Conservation (phyloP, 2,113 vertebrate species). For the Vidua chalybeata region DNA sequence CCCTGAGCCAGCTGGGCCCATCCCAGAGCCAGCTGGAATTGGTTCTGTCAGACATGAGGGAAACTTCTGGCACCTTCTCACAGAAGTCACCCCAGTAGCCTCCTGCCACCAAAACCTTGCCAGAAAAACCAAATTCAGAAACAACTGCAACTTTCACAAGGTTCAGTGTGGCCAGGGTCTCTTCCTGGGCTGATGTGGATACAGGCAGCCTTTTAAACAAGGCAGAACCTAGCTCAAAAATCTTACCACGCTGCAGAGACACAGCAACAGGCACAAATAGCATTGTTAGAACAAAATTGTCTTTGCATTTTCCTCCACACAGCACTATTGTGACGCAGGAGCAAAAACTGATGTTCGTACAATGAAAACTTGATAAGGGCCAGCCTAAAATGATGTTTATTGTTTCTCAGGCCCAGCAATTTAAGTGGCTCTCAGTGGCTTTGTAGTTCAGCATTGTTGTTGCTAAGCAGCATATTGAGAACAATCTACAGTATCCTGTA, state of each 20-base stretch:
- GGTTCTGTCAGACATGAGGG: fast-evolving
- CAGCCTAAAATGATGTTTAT: not conserved
- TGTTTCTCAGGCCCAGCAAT: not conserved
- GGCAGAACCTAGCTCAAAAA: not conserved
- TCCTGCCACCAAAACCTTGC: not conserved
- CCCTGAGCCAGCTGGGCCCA: not conserved
- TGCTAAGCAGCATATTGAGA: not conserved
- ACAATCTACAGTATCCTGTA: not conserved
- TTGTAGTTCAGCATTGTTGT: not conserved
- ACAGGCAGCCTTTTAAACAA: not conserved
- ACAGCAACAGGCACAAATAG: not conserved
- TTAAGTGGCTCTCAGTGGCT: not conserved
- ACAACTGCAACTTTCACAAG: not conserved
- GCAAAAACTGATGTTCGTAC: not conserved
- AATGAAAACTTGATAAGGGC: not conserved
- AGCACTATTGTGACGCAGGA: not conserved
- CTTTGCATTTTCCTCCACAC: not conserved
- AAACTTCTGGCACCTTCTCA: not conserved
- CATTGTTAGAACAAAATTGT: not conserved
- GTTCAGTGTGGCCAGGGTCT: not conserved
- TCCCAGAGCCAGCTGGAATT: not conserved
- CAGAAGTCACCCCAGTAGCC: not conserved
- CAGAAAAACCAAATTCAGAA: not conserved
- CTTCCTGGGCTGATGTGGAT: not conserved
- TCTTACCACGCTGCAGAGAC: not conserved